Percentiles rank a stretch among this genome's conserved stretches.
Conservation (phyloP, 1,140 invertebrate genomes). For the Drosophila arawakana region DNA sequence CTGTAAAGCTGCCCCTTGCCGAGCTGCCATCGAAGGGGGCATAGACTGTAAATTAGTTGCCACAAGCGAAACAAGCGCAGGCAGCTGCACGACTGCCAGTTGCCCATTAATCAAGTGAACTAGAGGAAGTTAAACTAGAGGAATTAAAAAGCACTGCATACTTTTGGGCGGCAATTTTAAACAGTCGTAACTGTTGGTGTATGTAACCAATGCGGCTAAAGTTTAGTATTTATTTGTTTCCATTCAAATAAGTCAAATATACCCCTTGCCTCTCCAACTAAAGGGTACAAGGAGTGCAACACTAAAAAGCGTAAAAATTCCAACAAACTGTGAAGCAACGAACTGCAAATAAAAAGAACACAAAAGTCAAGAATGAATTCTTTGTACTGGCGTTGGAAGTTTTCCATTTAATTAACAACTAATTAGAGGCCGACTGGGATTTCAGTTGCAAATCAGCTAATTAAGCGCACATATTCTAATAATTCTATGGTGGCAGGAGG, state of each 20-base stretch:
- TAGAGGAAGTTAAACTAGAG: no score
- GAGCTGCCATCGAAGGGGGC: slow-evolving; percentile 20
- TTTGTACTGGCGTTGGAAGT: slow-evolving; percentile 30
- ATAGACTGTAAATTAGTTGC: slow-evolving; percentile 65
- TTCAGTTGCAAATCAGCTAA: slow-evolving; percentile 53
- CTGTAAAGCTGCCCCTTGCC: neutral
- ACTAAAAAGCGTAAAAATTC: slow-evolving; percentile 44
- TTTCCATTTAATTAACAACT: slow-evolving; percentile 64
- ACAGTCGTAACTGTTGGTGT: no score
- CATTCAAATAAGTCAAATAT: no score
- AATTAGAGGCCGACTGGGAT: slow-evolving; percentile 52
- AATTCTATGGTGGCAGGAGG: slow-evolving; percentile 33
- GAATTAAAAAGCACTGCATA: no score
- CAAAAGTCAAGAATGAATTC: neutral
- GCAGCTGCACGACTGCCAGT: no score
- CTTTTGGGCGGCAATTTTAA: no score
- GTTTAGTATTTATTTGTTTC: no score
- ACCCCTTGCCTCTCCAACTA: no score
- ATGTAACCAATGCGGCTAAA: no score
- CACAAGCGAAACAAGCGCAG: slow-evolving; percentile 22
- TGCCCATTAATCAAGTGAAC: no score
- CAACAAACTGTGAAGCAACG: slow-evolving; percentile 46
- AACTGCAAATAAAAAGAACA: slow-evolving; percentile 18
- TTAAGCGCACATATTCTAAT: slow-evolving; percentile 63
- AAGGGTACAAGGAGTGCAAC: neutral